phyloP scores from a whole-genome alignment of 2,888 invertebrate genomes.

The Drosophila antonietae region DNA sequence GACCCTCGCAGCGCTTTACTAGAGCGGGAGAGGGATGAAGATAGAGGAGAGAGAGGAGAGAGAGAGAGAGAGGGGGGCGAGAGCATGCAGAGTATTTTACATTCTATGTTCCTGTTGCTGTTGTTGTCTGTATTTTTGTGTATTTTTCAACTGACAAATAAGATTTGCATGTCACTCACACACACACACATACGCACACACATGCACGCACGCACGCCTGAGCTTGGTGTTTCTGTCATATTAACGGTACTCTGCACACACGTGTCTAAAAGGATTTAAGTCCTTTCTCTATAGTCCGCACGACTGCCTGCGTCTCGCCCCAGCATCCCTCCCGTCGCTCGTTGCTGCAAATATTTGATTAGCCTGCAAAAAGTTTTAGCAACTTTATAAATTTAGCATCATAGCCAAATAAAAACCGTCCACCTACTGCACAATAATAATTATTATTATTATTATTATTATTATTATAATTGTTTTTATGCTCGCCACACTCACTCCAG shows the following conservation, averaged over 20 bases:
- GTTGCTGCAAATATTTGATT: conserved; percentile 77
- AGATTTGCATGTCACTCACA: conserved; percentile 77
- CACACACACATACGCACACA: conserved; percentile 16
- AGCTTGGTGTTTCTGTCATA: conserved; percentile 78
- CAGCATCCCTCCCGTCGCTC: conserved; percentile 12
- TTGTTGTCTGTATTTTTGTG: conserved; percentile 18
- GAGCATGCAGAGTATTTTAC: conserved; percentile 39
- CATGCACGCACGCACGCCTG: conserved; percentile 61
- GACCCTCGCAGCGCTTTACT: conserved; percentile 15
- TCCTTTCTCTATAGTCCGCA: conserved; percentile 63
- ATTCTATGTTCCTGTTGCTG: conserved; percentile 12
- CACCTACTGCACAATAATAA: conserved; percentile 24
- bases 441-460: conserved; percentile 45
- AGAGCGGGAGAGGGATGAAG: not conserved
- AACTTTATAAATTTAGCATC: conserved; percentile 64
- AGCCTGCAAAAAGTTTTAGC: conserved; percentile 62
- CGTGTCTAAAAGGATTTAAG: conserved; percentile 80
- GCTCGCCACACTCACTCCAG: not conserved
- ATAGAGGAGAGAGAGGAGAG: not conserved
- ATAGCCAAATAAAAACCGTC: conserved; percentile 8
- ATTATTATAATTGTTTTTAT: conserved; percentile 57
- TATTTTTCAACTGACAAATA: conserved; percentile 62
- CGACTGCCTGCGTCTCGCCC: conserved; percentile 49
- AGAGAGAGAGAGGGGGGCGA: not conserved
- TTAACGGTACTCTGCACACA: conserved; percentile 79